Conservation (phyloP, 2,797 vertebrate genomes). For the Enteromius mattozi region DNA sequence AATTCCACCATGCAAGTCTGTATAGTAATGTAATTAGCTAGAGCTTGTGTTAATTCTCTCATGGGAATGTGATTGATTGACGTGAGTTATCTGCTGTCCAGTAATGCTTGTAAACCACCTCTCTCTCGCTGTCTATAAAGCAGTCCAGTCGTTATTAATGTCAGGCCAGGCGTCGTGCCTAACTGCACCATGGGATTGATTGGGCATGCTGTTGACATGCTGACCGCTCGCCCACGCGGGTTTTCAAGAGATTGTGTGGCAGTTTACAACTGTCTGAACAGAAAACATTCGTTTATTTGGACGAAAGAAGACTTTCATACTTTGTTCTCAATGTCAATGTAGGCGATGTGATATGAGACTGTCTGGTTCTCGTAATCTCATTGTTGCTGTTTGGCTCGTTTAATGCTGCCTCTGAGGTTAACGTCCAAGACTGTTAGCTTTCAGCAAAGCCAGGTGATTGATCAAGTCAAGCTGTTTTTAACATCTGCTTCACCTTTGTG, state of each 20-base stretch:
- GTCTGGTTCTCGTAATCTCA: conserved; percentile 5
- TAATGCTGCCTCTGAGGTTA: not conserved
- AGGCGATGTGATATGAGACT: not conserved
- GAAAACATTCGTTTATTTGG: not conserved
- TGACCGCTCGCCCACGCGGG: conserved; percentile 9
- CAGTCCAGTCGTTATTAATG: conserved; percentile 49
- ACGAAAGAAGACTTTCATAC: not conserved
- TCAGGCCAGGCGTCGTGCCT: conserved; percentile 41
- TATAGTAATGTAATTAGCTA: conserved; percentile 43
- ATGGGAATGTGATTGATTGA: conserved; percentile 50
- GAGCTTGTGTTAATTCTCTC: conserved; percentile 48
- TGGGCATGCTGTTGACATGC: conserved; percentile 52
- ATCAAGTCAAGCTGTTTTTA: not conserved
- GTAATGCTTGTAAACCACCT: conserved; percentile 36
- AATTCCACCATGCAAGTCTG: conserved; percentile 23
- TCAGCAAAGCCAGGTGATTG: not conserved
- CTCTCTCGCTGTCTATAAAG: conserved; percentile 19
- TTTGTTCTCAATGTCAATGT: conserved; percentile 2
- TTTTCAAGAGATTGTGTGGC: conserved; percentile 14
- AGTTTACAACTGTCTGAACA: not conserved
- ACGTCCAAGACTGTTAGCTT: conserved; percentile 7
- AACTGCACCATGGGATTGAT: conserved; percentile 60
- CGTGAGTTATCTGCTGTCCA: conserved; percentile 42
- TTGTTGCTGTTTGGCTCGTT: not conserved
- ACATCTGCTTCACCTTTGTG: not conserved